Conservation (phyloP, 2,797 vertebrate species). For the Leuciscus waleckii region DNA sequence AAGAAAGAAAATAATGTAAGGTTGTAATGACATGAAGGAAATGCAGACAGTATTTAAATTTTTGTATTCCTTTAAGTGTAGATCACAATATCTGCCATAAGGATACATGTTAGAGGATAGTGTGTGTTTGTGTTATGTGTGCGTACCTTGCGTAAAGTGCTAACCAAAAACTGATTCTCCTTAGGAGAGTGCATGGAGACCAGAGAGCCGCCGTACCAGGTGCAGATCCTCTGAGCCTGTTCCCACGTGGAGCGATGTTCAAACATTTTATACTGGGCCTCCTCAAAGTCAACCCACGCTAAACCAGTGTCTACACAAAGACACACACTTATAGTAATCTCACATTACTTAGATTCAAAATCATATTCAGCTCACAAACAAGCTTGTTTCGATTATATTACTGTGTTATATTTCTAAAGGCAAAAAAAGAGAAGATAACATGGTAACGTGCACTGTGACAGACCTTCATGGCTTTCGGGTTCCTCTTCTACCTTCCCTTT, state of each 20-base stretch:
- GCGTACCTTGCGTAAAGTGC: slow-evolving; percentile 86
- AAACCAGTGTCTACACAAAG: slow-evolving; percentile 73
- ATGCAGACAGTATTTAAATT: not conserved
- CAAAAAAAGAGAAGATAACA: not conserved
- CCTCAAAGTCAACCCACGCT: slow-evolving; percentile 90
- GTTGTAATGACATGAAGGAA: not conserved
- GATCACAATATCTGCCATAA: not conserved
- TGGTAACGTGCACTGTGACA: slow-evolving; percentile 40
- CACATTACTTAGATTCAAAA: slow-evolving; percentile 4
- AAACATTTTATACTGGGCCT: slow-evolving; percentile 93
- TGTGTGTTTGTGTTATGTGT: not conserved
- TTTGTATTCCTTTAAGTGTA: not conserved
- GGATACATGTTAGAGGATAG: not conserved
- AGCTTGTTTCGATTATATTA: not conserved
- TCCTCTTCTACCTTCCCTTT: slow-evolving; percentile 87
- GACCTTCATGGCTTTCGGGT: slow-evolving; percentile 86
- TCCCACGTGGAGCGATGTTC: slow-evolving; percentile 92
- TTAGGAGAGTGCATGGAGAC: slow-evolving; percentile 86
- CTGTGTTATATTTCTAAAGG: not conserved
- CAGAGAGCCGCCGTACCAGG: slow-evolving; percentile 89
- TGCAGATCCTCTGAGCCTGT: slow-evolving; percentile 94
- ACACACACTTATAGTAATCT: not conserved
- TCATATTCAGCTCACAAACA: not conserved
- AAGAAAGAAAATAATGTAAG: not conserved
- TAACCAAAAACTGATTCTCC: slow-evolving; percentile 88